A percentile compares a stretch with the other conserved stretches of the same genome.
Evolutionary conservation across 2,888 invertebrate genomes (phyloP).

Genomic region (Lithophane semibrunnea): DNA sequence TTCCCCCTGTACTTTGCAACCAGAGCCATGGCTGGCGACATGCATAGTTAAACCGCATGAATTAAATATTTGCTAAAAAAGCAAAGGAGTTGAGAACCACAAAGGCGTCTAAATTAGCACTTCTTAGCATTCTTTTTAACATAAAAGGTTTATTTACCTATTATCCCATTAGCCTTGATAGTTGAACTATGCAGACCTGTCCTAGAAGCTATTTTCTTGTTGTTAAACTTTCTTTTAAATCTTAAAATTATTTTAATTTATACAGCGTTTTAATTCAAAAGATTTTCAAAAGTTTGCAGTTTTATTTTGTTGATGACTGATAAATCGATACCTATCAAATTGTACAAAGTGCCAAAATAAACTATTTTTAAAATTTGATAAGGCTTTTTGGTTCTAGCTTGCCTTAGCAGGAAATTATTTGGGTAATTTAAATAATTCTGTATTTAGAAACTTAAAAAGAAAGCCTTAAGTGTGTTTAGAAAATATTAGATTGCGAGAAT

Average conservation of each 20-base stretch:
- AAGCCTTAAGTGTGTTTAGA: not conserved
- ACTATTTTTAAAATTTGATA: not conserved
- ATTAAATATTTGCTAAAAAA: conserved; percentile 73
- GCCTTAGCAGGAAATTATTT: not conserved
- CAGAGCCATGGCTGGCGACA: conserved; percentile 68
- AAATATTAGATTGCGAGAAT: not conserved
- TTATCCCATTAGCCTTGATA: conserved; percentile 47
- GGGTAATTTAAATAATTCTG: conserved; percentile 8
- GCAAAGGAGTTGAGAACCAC: conserved; percentile 56
- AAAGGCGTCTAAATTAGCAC: conserved; percentile 64
- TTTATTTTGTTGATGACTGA: not conserved
- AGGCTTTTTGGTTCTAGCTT: not conserved
- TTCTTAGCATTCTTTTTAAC: conserved; percentile 57
- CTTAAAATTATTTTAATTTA: conserved; percentile 15
- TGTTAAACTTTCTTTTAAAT: not conserved
- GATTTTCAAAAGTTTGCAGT: too few species aligned
- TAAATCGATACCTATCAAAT: not conserved
- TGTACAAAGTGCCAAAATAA: conserved; percentile 13
- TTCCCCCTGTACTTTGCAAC: conserved; percentile 71
- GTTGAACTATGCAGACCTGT: conserved; percentile 23
- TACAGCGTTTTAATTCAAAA: not conserved
- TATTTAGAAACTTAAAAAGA: conserved; percentile 24
- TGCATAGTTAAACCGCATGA: conserved; percentile 72
- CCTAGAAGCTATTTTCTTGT: conserved; percentile 9
- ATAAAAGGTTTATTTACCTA: conserved; percentile 56